Percentiles rank a stretch among this genome's conserved stretches.
phyloP scores from a whole-genome alignment of 2,113 vertebrate species.

The Lates calcarifer region DNA sequence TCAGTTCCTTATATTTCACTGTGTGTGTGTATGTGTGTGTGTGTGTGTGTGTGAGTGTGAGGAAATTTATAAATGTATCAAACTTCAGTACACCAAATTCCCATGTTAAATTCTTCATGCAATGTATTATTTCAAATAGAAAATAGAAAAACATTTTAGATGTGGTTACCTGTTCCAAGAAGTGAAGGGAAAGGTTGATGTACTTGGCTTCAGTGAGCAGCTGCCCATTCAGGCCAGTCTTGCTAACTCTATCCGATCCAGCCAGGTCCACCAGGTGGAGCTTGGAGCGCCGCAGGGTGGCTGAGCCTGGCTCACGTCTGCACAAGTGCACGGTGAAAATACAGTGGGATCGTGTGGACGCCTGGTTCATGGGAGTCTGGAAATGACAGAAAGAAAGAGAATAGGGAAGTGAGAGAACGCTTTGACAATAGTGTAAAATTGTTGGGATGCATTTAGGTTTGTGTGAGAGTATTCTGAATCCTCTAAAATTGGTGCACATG shows the following conservation, averaged over 20 bases:
- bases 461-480: slow-evolving; percentile 4
- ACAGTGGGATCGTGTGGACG: slow-evolving; percentile 97
- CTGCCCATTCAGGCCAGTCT: slow-evolving; percentile 91
- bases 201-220: slow-evolving; percentile 97
- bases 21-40: too few species aligned
- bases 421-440: neutral
- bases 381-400: slow-evolving; percentile 8
- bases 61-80: too few species aligned
- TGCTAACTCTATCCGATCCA: slow-evolving; percentile 94
- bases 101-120: neutral
- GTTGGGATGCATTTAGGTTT: neutral
- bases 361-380: slow-evolving; percentile 97
- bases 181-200: slow-evolving; percentile 96
- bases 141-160: neutral
- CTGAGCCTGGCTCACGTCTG: slow-evolving; percentile 92
- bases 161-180: slow-evolving; percentile 93
- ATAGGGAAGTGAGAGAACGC: neutral
- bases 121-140: neutral
- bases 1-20: too few species aligned
- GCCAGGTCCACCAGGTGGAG: slow-evolving; percentile 97
- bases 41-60: too few species aligned
- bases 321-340: slow-evolving; percentile 96
- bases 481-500: neutral
- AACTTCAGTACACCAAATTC: too few species aligned
- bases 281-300: slow-evolving; percentile 89